Base-by-base conservation (phyloP, 2,113 vertebrate species). In the Barbus barbus region DNA sequence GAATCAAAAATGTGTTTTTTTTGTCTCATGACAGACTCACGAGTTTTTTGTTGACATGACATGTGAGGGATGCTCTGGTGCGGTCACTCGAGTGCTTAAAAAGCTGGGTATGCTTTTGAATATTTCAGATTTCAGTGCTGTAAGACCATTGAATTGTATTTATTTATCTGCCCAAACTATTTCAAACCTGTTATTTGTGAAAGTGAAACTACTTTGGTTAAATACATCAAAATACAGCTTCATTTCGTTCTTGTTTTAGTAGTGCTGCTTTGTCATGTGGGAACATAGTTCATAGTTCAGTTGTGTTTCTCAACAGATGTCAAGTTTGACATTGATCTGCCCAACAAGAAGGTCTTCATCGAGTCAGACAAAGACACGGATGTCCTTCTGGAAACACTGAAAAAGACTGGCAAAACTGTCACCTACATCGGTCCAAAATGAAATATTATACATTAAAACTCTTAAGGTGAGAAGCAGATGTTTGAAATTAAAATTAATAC, bases 21-120 rank as follows among this genome's bases (percentile, higher is more conserved):
- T 60, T 41, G 67, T 78, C 86, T 44, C 91, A 90, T 31, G 9
- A 87, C 95, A 99, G 97, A 99, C 96, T 81, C 96, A 98, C 93
- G 96, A 97, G 92, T 99, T 99, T 88, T 96, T 94, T 0, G 97
- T 99, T 84, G 96, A 95, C 72, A 99, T 99, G 98, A 98, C 96
- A 31, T 99, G 98, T 22, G 96, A 96, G 78, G 97, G 97, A 73
- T 99, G 98, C 24, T 96, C 96, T 3, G 95, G 95, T 0, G 97
- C 97, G 0, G 96, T 98, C 7, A 95, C 94, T 74, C 94, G 96
- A 5, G 92, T 99, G 71, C 96, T 99, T 87, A 95, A 92, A 74
- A 97, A 95, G 87, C 92, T 98, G 86, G 96, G 94, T 95, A 88
- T 90, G 51, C 14, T 38, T 84, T 12, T 67, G 1, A 9, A 7